Conservation (phyloP, 2,797 vertebrate species). For the Petrocephalus sullivani region DNA sequence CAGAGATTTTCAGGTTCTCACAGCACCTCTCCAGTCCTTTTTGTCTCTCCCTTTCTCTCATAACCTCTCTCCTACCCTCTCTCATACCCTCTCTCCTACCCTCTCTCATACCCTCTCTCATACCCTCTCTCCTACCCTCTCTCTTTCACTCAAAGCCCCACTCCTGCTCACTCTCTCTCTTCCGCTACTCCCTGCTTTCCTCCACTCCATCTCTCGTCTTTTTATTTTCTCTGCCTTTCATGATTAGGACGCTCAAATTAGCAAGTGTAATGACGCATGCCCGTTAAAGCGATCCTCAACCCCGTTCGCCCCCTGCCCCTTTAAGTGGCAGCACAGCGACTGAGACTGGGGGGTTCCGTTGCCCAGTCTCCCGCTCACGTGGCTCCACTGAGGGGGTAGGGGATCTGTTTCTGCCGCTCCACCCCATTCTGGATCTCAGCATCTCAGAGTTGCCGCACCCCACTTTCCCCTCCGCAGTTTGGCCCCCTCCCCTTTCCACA, state of each 20-base stretch:
- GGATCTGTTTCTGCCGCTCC: neutral
- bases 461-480: neutral
- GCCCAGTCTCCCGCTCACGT: neutral
- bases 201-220: neutral
- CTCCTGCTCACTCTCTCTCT: slow-evolving; percentile 18
- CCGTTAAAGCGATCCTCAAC: neutral
- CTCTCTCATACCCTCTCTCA: neutral
- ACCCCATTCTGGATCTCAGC: neutral
- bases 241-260: slow-evolving; percentile 21
- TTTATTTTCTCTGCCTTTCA: neutral
- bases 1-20: neutral
- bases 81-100: slow-evolving; percentile 32
- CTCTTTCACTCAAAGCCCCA: slow-evolving; percentile 46
- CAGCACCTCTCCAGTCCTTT: neutral
- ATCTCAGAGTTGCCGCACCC: neutral
- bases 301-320: neutral
- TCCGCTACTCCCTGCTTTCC: slow-evolving; percentile 12
- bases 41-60: neutral
- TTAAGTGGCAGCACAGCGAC: neutral
- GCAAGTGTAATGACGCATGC: slow-evolving; percentile 19
- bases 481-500: neutral
- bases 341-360: neutral
- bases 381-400: neutral
- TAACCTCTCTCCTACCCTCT: slow-evolving; percentile 33
- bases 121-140: slow-evolving; percentile 33